phyloP scores from a whole-genome alignment of 2,888 invertebrate species.

The Siphlonurus alternatus region DNA sequence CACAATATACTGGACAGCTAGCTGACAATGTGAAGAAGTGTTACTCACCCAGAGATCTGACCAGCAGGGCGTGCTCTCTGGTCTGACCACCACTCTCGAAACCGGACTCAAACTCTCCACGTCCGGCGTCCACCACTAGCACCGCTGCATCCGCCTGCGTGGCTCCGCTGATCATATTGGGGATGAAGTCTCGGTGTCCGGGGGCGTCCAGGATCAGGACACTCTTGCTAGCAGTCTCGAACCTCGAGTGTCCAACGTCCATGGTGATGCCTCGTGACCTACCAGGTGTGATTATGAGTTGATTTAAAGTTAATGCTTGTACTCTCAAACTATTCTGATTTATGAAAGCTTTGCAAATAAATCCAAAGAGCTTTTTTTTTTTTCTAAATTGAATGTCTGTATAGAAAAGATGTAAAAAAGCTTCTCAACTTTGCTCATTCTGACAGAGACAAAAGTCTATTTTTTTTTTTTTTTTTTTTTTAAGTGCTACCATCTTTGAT shows the following conservation, averaged over 20 bases:
- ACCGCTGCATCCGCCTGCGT: conserved; percentile 96
- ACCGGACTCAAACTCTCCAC: conserved; percentile 98
- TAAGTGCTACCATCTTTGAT: too few relatives aligned
- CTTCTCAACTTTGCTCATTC: too few relatives aligned
- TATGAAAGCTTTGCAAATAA: too few relatives aligned
- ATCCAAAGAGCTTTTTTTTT: too few relatives aligned
- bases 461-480: too few relatives aligned
- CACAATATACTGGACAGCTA: too few relatives aligned
- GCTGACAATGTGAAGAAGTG: too few relatives aligned
- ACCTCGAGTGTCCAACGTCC: conserved; percentile 89
- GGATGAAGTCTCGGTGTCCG: conserved; percentile 98
- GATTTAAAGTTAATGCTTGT: background rate
- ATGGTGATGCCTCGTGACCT: conserved; percentile 93
- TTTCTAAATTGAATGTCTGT: too few relatives aligned
- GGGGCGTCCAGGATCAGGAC: conserved; percentile 90
- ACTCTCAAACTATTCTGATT: too few relatives aligned
- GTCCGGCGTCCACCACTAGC: conserved; percentile 86
- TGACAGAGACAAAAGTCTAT: too few relatives aligned
- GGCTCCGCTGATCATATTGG: conserved; percentile 98
- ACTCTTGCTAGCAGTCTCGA: conserved; percentile 69
- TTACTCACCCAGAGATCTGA: conserved; percentile 47
- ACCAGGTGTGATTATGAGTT: background rate
- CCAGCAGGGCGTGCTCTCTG: conserved; percentile 88
- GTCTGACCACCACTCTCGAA: conserved; percentile 98
- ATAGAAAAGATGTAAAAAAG: too few relatives aligned